Conservation (phyloP, 2,888 invertebrate genomes). For the Coenonympha glycerion region DNA sequence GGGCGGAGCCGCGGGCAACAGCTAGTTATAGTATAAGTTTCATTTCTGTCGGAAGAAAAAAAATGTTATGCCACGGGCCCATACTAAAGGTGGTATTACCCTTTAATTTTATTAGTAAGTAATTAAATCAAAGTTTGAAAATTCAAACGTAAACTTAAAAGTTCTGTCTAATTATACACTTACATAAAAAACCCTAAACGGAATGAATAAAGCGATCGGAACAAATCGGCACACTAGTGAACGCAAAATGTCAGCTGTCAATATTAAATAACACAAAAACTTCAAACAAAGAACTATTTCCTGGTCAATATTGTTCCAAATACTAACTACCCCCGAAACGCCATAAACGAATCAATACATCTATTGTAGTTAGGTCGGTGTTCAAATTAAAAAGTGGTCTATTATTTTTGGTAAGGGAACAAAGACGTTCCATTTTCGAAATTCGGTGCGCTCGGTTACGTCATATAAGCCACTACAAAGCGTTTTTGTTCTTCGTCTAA, state of each 20-base stretch:
- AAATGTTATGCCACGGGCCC: too few relatives aligned
- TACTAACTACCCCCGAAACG: constrained; percentile 29
- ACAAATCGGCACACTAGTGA: not conserved
- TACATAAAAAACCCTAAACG: not conserved
- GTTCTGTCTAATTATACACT: too few relatives aligned
- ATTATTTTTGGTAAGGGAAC: constrained; percentile 45
- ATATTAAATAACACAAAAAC: constrained; percentile 18
- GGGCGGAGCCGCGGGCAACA: too few relatives aligned
- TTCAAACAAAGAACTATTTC: constrained; percentile 20
- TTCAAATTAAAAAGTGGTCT: constrained; percentile 25
- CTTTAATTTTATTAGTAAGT: too few relatives aligned
- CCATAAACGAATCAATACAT: constrained; percentile 31
- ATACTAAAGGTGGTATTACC: too few relatives aligned
- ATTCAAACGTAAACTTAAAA: too few relatives aligned
- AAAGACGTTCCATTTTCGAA: constrained; percentile 66
- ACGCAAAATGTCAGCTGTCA: constrained; percentile 22
- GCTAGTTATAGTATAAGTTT: too few relatives aligned
- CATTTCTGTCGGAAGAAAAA: too few relatives aligned
- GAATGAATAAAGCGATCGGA: constrained; percentile 3
- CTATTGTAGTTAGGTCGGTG: constrained; percentile 33
- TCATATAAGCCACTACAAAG: constrained; percentile 54
- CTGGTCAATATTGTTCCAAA: constrained; percentile 24
- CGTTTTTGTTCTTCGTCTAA: constrained; percentile 43
- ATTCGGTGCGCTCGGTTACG: constrained; percentile 50
- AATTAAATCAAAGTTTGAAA: too few relatives aligned